Evolutionary conservation across 2,797 vertebrate species (phyloP).

Genomic region (Parauchenoglanis punctatus): DNA sequence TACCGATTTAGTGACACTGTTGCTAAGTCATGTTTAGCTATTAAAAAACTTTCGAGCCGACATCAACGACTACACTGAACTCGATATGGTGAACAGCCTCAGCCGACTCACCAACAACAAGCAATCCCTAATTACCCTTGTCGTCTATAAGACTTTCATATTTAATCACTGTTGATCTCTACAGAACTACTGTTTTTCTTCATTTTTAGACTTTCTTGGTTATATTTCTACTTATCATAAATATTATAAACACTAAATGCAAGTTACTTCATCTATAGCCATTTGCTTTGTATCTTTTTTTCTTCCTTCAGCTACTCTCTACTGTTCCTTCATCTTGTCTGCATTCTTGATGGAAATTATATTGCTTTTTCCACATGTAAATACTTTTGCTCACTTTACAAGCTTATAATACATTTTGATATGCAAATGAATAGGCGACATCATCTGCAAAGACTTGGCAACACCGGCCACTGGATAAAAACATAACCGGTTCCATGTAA

Average conservation of each 20-base stretch:
- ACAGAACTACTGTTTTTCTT: neutral
- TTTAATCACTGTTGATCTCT: too few relatives aligned
- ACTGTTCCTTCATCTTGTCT: neutral
- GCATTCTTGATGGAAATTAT: neutral
- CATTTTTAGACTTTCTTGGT: neutral
- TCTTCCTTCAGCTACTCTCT: neutral
- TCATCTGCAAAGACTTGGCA: neutral
- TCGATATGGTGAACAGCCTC: neutral
- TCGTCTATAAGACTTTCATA: too few relatives aligned
- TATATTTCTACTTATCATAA: neutral
- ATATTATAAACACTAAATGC: too few relatives aligned
- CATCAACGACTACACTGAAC: neutral
- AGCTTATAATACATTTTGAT: fast-evolving
- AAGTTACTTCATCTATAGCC: neutral
- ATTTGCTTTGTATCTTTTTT: neutral
- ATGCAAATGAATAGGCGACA: neutral
- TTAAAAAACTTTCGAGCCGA: neutral
- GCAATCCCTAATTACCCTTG: neutral
- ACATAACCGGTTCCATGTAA: conserved; percentile 18
- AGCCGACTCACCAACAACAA: neutral
- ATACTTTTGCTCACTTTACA: too few relatives aligned
- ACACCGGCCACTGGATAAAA: neutral
- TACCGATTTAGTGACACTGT: neutral
- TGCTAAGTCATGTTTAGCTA: neutral
- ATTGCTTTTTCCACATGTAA: neutral